Evolutionary conservation across 64 coral and sea anemone genomes (phyloP).

Genomic region (Actinia equina): DNA sequence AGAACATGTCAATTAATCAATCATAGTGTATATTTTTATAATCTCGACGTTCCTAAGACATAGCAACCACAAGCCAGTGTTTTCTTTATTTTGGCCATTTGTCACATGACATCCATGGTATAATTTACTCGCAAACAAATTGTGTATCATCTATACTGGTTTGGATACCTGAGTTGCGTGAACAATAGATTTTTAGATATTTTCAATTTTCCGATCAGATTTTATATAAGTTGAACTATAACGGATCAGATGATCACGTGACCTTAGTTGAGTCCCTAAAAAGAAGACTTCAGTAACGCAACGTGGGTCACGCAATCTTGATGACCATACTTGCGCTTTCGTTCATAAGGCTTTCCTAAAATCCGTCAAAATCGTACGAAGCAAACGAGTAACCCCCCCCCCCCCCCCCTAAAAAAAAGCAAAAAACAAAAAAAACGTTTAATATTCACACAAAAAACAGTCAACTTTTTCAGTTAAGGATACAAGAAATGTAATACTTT

Average conservation of each 20-base stretch:
- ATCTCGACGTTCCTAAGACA: background rate
- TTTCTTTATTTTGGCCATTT: background rate
- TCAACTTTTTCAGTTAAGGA: no score
- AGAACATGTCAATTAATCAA: background rate
- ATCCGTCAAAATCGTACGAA: background rate
- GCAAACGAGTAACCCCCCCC: background rate
- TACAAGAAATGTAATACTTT: no score
- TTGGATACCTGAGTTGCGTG: background rate
- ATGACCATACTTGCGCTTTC: background rate
- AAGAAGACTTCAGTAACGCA: background rate
- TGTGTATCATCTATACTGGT: background rate
- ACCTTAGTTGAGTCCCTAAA: background rate
- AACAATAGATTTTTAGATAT: background rate
- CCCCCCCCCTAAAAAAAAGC: no score
- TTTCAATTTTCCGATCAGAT: background rate
- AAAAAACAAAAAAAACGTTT: background rate
- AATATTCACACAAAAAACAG: background rate
- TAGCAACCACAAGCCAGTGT: background rate
- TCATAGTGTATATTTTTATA: constrained; percentile 29
- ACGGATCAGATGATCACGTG: background rate
- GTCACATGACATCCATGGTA: background rate
- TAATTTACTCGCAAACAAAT: background rate
- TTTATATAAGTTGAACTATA: constrained; percentile 7
- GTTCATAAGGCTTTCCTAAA: background rate
- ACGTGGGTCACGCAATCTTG: background rate